Conservation (phyloP, 2,888 invertebrate species). For the Kuschelorhynchus macadamiae region DNA sequence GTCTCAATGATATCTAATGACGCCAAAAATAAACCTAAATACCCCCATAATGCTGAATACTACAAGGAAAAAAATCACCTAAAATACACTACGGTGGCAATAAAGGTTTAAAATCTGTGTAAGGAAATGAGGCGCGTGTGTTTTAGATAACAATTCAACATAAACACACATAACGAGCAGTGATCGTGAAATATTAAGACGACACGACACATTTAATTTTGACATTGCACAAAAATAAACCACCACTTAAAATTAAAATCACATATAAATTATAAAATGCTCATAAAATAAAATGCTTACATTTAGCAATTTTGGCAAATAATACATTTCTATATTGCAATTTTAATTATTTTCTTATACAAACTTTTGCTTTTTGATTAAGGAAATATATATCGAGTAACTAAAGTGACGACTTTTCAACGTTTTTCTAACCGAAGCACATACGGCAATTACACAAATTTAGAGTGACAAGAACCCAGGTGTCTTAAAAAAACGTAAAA, state of each 20-base stretch:
- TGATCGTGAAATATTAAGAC: slow-evolving; percentile 50
- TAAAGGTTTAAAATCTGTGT: background rate
- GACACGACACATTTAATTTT: slow-evolving; percentile 56
- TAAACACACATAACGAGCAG: slow-evolving; percentile 33
- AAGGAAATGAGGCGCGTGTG: slow-evolving; percentile 3
- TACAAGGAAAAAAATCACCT: no score
- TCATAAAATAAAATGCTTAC: slow-evolving; percentile 40
- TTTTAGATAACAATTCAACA: slow-evolving; percentile 18
- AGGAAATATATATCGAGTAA: no score
- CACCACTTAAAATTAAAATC: slow-evolving; percentile 25
- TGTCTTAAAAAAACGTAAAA: no score
- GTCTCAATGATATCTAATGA: background rate
- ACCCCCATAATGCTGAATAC: background rate
- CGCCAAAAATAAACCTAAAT: background rate
- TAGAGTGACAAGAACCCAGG: no score
- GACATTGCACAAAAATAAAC: slow-evolving; percentile 65
- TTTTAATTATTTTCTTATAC: no score
- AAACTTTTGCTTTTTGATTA: no score
- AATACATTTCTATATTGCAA: no score
- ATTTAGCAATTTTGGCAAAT: no score
- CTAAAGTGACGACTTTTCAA: no score
- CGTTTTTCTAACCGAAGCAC: no score
- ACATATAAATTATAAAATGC: background rate
- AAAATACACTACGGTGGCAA: background rate
- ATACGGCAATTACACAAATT: no score